Percentiles rank a stretch among this genome's conserved stretches.
phyloP scores from a whole-genome alignment of 2,888 invertebrate genomes.

The Chesias legatella region DNA sequence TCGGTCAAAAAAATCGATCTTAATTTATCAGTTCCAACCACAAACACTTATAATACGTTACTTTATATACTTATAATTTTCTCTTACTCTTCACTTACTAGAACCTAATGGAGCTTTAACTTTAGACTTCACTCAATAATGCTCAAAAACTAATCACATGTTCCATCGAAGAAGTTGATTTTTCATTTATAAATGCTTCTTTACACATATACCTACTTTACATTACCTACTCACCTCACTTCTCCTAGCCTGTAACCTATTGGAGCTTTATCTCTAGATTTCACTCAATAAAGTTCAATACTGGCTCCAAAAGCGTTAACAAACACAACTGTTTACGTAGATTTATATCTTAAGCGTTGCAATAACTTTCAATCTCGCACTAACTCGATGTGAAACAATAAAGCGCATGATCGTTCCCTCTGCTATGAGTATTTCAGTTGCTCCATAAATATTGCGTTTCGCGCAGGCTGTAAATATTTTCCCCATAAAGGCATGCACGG shows the following conservation, averaged over 20 bases:
- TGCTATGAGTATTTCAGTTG: constrained; percentile 47
- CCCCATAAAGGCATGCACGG: constrained; percentile 69
- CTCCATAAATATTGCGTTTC: constrained; percentile 68
- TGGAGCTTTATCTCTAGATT: no score
- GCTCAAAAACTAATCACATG: no score
- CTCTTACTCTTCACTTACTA: no score
- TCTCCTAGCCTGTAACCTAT: no score
- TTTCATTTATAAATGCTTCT: no score
- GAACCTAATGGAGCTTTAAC: no score
- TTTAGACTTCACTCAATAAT: no score
- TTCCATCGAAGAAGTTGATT: no score
- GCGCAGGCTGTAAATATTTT: constrained; percentile 70
- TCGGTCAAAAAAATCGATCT: background rate
- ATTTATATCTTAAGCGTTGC: constrained; percentile 22
- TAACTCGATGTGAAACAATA: constrained; percentile 55
- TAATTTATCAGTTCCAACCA: background rate
- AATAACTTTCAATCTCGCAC: constrained; percentile 52
- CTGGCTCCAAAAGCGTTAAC: constrained; percentile 10
- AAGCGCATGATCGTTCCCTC: constrained; percentile 50
- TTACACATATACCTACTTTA: no score
- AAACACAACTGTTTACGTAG: constrained; percentile 14
- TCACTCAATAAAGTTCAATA: constrained; percentile 8
- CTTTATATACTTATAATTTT: no score
- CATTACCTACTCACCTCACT: no score
- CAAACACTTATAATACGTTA: background rate